phyloP scores from a whole-genome alignment of 2,797 vertebrate species.

The Poecilia wingei region DNA sequence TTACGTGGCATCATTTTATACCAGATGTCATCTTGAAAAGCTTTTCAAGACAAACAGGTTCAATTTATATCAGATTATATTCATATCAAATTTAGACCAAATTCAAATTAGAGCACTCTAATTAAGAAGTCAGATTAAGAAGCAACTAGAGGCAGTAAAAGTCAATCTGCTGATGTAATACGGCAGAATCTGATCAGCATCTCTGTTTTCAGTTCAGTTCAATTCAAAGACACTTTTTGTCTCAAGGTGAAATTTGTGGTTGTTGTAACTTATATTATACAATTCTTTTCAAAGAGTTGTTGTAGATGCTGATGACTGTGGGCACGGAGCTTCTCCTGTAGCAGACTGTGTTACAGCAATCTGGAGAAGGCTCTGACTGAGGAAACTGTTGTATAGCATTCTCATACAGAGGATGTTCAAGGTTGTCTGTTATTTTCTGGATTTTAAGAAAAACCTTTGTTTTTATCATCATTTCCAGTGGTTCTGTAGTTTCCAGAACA shows the following conservation, averaged over 20 bases:
- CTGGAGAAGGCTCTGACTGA: not conserved
- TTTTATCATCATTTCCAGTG: not conserved
- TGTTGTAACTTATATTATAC: not conserved
- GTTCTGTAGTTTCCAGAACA: not conserved
- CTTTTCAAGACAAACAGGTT: not conserved
- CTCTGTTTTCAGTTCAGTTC: not conserved
- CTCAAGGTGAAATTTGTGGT: not conserved
- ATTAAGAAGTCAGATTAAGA: not conserved
- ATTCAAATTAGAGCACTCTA: not conserved
- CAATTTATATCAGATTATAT: not conserved
- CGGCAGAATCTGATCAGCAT: not conserved
- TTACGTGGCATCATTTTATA: not conserved
- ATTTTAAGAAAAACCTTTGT: not conserved
- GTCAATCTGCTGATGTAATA: not conserved
- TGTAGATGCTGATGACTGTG: not conserved
- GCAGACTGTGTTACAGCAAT: not conserved
- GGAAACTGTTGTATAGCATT: not conserved
- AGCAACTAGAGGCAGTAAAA: not conserved
- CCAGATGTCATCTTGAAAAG: not conserved
- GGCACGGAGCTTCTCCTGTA: not conserved
- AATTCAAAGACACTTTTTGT: not conserved
- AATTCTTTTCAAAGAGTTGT: not conserved
- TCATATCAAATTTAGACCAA: not conserved
- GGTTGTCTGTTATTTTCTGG: not conserved
- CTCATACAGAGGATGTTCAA: not conserved